A percentile compares a stretch with the other conserved stretches of the same genome.
These are phyloP conservation scores for Cecropterus lyciades DNA, from an alignment of 1,140 invertebrate species.

Conservation along the genomic window DNA sequence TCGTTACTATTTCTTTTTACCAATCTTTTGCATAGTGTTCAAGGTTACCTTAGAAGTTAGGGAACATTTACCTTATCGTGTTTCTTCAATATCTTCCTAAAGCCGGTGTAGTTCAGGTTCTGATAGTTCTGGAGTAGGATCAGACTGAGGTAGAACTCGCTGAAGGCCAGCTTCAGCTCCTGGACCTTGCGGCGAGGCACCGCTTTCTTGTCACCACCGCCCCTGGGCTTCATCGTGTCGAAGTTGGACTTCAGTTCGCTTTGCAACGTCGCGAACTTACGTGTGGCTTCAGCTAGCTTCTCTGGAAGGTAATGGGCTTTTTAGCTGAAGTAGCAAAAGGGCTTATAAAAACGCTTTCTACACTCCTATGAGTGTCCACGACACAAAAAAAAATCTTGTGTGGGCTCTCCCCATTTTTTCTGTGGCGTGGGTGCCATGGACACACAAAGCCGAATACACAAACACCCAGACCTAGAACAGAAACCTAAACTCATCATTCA, in stretches of 20 bases:
- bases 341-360: too few relatives aligned
- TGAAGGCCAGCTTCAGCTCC: conserved; percentile 98
- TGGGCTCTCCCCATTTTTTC: too few relatives aligned
- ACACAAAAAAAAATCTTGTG: too few relatives aligned
- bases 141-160: conserved; percentile 99
- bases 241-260: conserved; percentile 93
- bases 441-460: too few relatives aligned
- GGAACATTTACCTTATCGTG: conserved; percentile 95
- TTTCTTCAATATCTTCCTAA: conserved; percentile 99
- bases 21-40: too few relatives aligned
- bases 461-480: too few relatives aligned
- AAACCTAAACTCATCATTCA: too few relatives aligned
- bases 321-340: not conserved
- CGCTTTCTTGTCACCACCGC: conserved; percentile 84
- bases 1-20: too few relatives aligned
- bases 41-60: not conserved
- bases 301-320: conserved; percentile 85
- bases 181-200: conserved; percentile 92
- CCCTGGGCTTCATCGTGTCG: conserved; percentile 87
- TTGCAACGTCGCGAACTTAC: conserved; percentile 96
- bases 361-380: too few relatives aligned
- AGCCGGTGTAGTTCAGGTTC: conserved; percentile 99
- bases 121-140: conserved; percentile 96
- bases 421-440: too few relatives aligned
- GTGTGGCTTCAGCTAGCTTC: conserved; percentile 98